These are phyloP conservation scores for Conistra vaccinii DNA, from an alignment of 2,888 invertebrate genomes.

Conservation along the genomic window DNA sequence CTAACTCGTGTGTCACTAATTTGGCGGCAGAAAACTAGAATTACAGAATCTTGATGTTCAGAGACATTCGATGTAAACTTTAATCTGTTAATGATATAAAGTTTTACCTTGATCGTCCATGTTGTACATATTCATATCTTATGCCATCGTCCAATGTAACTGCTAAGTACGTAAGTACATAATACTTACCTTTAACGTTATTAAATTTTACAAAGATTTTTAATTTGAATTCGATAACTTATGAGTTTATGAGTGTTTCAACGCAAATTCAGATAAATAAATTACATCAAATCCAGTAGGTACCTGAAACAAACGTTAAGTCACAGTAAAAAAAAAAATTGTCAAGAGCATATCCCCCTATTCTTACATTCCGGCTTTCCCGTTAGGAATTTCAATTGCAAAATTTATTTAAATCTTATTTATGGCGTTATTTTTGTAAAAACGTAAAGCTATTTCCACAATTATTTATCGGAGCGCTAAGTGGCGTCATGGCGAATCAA, in stretches of 20 bases:
- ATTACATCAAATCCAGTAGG: neutral
- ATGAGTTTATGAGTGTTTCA: neutral
- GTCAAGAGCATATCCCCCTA: slow-evolving; percentile 8
- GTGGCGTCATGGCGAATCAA: slow-evolving; percentile 84
- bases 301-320: neutral
- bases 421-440: slow-evolving; percentile 49
- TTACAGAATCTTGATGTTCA: slow-evolving; percentile 30
- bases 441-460: slow-evolving; percentile 69
- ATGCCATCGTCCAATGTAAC: slow-evolving; percentile 20
- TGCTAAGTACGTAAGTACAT: too few species aligned
- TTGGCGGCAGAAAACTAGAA: neutral
- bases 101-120: slow-evolving; percentile 57
- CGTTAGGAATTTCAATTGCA: slow-evolving; percentile 63
- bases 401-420: slow-evolving; percentile 65
- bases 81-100: slow-evolving; percentile 60
- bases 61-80: slow-evolving; percentile 37
- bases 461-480: slow-evolving; percentile 70
- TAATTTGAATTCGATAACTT: neutral
- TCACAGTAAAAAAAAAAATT: too few species aligned
- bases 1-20: neutral
- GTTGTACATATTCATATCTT: slow-evolving; percentile 47
- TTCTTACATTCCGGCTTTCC: slow-evolving; percentile 12
- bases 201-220: neutral
- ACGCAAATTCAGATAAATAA: neutral
- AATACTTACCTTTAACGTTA: neutral